Evolutionary conservation across 2,797 vertebrate species (phyloP), one percentile per base, ranked within the genome.

Genomic region (Scarus forsteni): DNA sequence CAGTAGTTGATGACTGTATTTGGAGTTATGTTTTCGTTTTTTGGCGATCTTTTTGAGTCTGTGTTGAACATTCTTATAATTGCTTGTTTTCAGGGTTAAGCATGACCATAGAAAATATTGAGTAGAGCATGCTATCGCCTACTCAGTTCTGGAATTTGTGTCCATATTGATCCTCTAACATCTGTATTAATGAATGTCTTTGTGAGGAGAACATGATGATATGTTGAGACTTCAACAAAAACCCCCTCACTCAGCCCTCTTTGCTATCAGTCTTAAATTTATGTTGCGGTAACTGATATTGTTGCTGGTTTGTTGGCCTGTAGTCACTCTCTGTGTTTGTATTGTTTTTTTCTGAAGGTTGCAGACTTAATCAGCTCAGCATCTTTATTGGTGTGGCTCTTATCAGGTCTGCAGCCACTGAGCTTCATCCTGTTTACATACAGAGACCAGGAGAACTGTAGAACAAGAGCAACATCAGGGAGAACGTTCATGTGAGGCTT

Each of bases 341-440:
- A 27, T 27, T 27, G 27, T 27, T 27, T 4, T 27, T 27, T 27
- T 27, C 27, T 27, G 27, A 27, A 27, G 70, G 42, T 62, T 53
- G 67, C 6, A 40, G 63, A 39, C 45, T 81, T 92, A 87, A 89
- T 91, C 88, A 81, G 40, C 75, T 84, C 59, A 59, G 66, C 70
- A 75, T 90, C 87, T 90, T 84, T 77, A 85, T 77, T 82, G 84
- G 72, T 10, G 35, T 39, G 49, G 54, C 58, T 43, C 79, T 93
- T 91, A 91, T 91, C 85, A 85, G 56, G 27, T 52, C 53, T 42
- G 18, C 66, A 48, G 80, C 46, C 70, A 85, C 71, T 71, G 77
- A 88, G 69, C 72, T 60, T 64, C 60, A 53, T 89, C 80, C 73
- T 89, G 83, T 91, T 90, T 86, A 78, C 90, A 89, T 73, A 92